A percentile compares a stretch with the other conserved stretches of the same genome.
Evolutionary conservation across 2,888 invertebrate genomes (phyloP).

Genomic region (Lasioglossum pauxillum): DNA sequence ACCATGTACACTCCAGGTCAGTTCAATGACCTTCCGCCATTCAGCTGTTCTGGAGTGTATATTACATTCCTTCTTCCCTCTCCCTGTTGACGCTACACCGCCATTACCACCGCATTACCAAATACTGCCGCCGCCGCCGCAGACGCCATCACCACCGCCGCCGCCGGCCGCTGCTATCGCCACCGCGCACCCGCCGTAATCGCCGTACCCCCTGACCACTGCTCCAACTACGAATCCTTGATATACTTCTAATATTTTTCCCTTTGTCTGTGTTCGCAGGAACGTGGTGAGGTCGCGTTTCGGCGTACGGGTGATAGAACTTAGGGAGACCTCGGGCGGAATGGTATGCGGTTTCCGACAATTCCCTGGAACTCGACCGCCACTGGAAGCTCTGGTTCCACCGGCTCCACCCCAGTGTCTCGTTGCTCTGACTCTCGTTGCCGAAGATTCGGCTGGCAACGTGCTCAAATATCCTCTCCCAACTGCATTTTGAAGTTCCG

Average conservation of each 20-base stretch:
- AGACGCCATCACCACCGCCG: background rate
- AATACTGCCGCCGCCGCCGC: background rate
- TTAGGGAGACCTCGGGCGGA: conserved; percentile 80
- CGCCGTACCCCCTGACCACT: background rate
- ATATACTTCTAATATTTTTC: background rate
- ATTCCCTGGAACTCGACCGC: conserved; percentile 80
- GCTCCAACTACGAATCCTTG: background rate
- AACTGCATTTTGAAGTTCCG: conserved; percentile 82
- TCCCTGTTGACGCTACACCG: background rate
- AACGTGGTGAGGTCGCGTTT: conserved; percentile 81
- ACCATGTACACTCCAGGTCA: too few species aligned
- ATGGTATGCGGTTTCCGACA: conserved; percentile 82
- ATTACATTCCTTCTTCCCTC: too few species aligned
- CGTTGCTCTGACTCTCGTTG: conserved; percentile 86
- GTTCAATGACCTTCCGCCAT: too few species aligned
- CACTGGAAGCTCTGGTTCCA: conserved; percentile 81
- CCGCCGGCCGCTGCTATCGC: background rate
- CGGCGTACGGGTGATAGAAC: conserved; percentile 82
- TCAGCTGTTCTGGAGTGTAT: too few species aligned
- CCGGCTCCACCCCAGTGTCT: conserved; percentile 79
- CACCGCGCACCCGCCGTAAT: background rate
- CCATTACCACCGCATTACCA: background rate
- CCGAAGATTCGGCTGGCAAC: conserved; percentile 89
- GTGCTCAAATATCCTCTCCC: conserved; percentile 88
- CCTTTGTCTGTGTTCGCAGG: conserved; percentile 63